These are phyloP conservation scores for Diabrotica undecimpunctata DNA, from an alignment of 1,140 invertebrate species.

Conservation along the genomic window DNA sequence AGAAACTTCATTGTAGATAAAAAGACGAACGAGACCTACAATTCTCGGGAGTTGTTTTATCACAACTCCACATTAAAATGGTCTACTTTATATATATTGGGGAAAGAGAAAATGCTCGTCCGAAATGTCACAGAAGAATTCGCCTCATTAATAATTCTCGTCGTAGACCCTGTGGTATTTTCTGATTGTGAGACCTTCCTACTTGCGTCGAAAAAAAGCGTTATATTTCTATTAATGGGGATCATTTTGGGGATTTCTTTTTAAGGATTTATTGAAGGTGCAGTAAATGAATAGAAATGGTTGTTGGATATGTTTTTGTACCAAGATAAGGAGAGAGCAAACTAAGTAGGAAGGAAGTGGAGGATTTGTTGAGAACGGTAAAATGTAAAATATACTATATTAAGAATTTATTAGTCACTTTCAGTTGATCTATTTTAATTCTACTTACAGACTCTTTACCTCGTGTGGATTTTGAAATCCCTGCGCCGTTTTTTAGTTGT, in stretches of 20 bases:
- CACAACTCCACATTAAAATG: slow-evolving; percentile 15
- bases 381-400: too few species aligned
- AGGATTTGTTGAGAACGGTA: too few species aligned
- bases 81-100: slow-evolving; percentile 13
- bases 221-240: not conserved
- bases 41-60: slow-evolving; percentile 17
- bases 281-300: not conserved
- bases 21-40: slow-evolving; percentile 7
- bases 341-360: too few species aligned
- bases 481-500: too few species aligned
- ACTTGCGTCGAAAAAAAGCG: not conserved
- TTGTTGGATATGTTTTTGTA: too few species aligned
- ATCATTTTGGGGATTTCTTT: not conserved
- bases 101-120: slow-evolving; percentile 4
- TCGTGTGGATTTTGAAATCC: too few species aligned
- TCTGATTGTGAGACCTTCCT: slow-evolving; percentile 11
- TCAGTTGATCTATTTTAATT: too few species aligned
- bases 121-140: slow-evolving; percentile 18
- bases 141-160: slow-evolving; percentile 12
- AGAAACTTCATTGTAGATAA: slow-evolving; percentile 11
- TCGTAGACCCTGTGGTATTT: slow-evolving; percentile 9
- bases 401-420: too few species aligned
- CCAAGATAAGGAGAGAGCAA: too few species aligned
- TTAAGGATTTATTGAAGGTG: not conserved
- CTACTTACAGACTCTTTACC: too few species aligned